phyloP scores from a whole-genome alignment of 2,888 invertebrate species.

The Philereme transversata region DNA sequence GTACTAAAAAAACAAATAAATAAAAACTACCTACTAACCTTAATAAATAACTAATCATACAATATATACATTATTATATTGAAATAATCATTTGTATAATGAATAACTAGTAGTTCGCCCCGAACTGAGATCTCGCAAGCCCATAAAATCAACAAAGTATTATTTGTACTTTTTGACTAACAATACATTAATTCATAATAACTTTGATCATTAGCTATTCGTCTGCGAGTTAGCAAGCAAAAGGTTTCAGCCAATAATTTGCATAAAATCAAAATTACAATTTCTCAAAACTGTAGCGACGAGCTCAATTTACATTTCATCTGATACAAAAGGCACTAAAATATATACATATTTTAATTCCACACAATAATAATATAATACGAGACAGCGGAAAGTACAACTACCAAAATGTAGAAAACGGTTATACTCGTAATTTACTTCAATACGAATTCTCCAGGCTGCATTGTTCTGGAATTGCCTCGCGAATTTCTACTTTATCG shows the following conservation, averaged over 20 bases:
- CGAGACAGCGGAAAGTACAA: conserved; percentile 18
- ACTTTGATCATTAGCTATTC: no score
- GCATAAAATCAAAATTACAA: conserved; percentile 15
- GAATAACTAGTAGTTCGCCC: no score
- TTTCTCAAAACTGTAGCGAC: not conserved
- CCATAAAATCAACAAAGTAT: no score
- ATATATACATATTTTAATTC: conserved; percentile 23
- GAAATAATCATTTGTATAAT: no score
- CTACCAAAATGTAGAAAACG: conserved; percentile 31
- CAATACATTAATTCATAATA: no score
- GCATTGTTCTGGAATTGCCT: conserved; percentile 29
- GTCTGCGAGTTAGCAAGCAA: no score
- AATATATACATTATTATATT: no score
- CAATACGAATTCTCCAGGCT: conserved; percentile 30
- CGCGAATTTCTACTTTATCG: conserved; percentile 22
- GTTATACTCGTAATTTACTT: conserved; percentile 39
- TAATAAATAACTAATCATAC: no score
- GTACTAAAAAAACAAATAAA: no score
- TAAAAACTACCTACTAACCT: no score
- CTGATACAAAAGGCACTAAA: conserved; percentile 22
- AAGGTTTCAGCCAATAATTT: conserved; percentile 1
- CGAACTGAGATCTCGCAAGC: no score
- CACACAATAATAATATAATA: conserved; percentile 12
- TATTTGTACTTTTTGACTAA: no score
- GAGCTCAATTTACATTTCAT: conserved; percentile 15